Conservation (phyloP, 2,113 vertebrate species). For the Eulemur rufifrons region DNA sequence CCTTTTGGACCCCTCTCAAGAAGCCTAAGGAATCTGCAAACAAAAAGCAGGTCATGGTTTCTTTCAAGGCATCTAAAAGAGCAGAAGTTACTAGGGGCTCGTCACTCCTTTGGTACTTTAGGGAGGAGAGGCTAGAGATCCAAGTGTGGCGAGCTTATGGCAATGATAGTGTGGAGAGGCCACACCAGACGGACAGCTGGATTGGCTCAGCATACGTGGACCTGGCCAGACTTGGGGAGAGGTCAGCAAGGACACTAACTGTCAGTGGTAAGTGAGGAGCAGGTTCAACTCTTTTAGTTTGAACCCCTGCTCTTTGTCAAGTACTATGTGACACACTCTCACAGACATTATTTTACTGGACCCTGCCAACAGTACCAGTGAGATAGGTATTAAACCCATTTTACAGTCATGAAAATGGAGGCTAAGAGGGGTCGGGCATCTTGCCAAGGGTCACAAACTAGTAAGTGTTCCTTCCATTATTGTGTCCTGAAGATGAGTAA, state of each 20-base stretch:
- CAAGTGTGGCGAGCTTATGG: constrained; percentile 94
- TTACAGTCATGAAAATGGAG: constrained; percentile 5
- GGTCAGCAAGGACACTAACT: constrained; percentile 80
- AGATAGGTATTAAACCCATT: neutral
- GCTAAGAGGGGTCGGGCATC: neutral
- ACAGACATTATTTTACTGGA: constrained; percentile 12
- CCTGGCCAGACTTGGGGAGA: constrained; percentile 86
- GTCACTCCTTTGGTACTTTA: constrained; percentile 93
- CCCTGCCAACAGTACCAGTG: neutral
- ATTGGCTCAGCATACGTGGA: constrained; percentile 94
- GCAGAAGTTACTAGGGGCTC: constrained; percentile 85
- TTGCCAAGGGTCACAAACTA: constrained; percentile 15
- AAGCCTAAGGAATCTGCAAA: constrained; percentile 84
- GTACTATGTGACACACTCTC: neutral
- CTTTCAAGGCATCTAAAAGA: constrained; percentile 85
- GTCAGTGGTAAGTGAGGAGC: constrained; percentile 89
- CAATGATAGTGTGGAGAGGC: constrained; percentile 87
- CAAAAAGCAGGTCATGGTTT: constrained; percentile 80
- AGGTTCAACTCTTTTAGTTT: neutral
- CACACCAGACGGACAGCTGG: constrained; percentile 91
- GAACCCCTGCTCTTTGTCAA: neutral
- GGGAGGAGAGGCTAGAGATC: constrained; percentile 93
- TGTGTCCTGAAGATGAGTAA: neutral
- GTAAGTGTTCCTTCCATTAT: constrained; percentile 2
- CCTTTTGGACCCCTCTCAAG: constrained; percentile 88